Evolutionary conservation across 2,113 vertebrate genomes (phyloP).

Genomic region (Patagioenas fasciata): DNA sequence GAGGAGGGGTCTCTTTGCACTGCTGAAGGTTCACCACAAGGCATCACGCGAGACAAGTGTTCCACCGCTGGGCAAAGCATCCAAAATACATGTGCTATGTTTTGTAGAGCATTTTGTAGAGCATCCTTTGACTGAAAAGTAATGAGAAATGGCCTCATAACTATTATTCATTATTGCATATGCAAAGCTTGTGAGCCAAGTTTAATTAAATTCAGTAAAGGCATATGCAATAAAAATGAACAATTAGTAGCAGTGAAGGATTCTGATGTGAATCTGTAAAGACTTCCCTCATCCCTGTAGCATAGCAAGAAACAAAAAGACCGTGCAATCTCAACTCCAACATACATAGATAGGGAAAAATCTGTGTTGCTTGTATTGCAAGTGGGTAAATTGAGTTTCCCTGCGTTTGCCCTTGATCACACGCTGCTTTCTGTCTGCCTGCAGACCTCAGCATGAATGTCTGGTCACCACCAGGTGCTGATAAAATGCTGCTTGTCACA

Average conservation of each 20-base stretch:
- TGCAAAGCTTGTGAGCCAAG: background rate
- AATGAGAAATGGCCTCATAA: background rate
- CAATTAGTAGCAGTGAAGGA: background rate
- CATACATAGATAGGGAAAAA: background rate
- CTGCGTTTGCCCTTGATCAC: background rate
- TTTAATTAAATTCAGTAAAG: constrained; percentile 28
- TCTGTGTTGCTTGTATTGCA: background rate
- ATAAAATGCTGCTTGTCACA: background rate
- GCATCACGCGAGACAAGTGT: background rate
- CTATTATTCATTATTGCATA: background rate
- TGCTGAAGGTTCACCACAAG: background rate
- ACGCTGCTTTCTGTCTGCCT: background rate
- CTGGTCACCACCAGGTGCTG: background rate
- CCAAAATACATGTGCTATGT: background rate
- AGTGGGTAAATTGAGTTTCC: background rate
- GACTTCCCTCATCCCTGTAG: background rate
- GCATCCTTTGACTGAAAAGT: background rate
- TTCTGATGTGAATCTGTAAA: background rate
- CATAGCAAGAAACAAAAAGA: background rate
- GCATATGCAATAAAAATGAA: constrained; percentile 10
- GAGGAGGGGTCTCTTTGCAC: background rate
- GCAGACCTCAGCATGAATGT: background rate
- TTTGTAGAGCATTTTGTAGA: background rate
- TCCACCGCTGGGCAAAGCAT: background rate
- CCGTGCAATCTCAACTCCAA: background rate